Percentiles rank a stretch among this genome's conserved stretches.
phyloP scores from a whole-genome alignment of 1,140 invertebrate species.

The Colletes latitarsis region DNA sequence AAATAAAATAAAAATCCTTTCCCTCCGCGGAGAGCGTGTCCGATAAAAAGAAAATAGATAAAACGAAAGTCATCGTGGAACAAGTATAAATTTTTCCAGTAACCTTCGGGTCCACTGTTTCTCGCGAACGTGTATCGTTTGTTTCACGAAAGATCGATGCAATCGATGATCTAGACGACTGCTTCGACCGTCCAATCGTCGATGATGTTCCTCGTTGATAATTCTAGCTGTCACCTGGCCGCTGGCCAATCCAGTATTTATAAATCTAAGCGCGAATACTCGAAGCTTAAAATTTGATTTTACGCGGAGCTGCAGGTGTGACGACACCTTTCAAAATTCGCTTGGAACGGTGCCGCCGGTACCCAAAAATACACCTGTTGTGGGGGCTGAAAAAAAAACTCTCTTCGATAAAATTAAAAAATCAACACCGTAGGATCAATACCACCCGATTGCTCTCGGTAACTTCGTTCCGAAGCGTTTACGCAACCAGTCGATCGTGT shows the following conservation, averaged over 20 bases:
- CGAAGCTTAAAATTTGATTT: slow-evolving; percentile 19
- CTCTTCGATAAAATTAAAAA: not conserved
- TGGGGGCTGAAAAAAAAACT: not conserved
- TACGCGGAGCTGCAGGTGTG: not conserved
- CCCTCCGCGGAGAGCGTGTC: too few relatives aligned
- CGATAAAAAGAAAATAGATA: too few relatives aligned
- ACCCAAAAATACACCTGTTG: slow-evolving; percentile 17
- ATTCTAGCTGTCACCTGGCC: slow-evolving; percentile 27
- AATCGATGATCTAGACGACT: too few relatives aligned
- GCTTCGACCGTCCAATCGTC: not conserved
- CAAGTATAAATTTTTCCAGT: too few relatives aligned
- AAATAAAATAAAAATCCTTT: too few relatives aligned
- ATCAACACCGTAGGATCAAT: not conserved
- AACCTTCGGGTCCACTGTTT: too few relatives aligned
- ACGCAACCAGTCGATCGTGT: too few relatives aligned
- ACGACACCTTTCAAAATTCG: not conserved
- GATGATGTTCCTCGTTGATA: slow-evolving; percentile 8
- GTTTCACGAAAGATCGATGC: too few relatives aligned
- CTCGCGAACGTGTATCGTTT: too few relatives aligned
- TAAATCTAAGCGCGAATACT: slow-evolving; percentile 28
- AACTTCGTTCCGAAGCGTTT: too few relatives aligned
- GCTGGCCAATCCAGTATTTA: slow-evolving; percentile 30
- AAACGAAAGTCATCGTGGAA: too few relatives aligned
- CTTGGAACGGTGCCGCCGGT: slow-evolving; percentile 25
- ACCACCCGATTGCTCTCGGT: too few relatives aligned